Conservation (phyloP, 2,113 vertebrate species). For the Sinocyclocheilus grahami region DNA sequence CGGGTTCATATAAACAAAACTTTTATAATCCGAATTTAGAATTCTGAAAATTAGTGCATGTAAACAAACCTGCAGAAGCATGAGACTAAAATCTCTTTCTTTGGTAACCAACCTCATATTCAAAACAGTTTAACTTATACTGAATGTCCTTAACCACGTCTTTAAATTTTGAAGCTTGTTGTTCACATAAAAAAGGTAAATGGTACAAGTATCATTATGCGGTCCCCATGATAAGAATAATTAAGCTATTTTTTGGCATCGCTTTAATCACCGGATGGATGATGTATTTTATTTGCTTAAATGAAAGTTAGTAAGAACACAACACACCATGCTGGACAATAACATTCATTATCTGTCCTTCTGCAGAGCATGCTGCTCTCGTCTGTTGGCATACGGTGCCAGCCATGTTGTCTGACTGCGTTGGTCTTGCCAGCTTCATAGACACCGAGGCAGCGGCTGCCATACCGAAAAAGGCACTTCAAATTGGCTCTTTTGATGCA, state of each 20-base stretch:
- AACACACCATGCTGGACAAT: conserved; percentile 19
- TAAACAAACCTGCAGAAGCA: not conserved
- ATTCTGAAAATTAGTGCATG: not conserved
- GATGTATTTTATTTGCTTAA: conserved; percentile 22
- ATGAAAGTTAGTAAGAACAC: conserved; percentile 11
- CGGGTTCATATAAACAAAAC: too few relatives aligned
- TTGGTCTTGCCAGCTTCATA: conserved; percentile 26
- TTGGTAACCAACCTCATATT: not conserved
- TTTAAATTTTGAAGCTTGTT: not conserved
- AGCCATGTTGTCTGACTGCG: conserved; percentile 10
- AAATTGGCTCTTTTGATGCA: conserved; percentile 36
- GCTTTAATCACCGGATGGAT: not conserved
- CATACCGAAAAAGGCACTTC: conserved; percentile 38
- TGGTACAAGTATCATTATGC: not conserved
- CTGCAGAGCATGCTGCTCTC: conserved; percentile 26
- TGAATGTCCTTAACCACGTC: not conserved
- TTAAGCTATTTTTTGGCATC: not conserved
- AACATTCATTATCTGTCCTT: conserved; percentile 25
- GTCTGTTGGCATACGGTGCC: conserved; percentile 28
- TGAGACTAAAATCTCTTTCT: not conserved
- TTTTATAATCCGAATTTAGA: too few relatives aligned
- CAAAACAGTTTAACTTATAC: not conserved
- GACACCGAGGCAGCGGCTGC: conserved; percentile 9
- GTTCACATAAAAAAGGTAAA: not conserved
- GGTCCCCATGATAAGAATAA: not conserved